A percentile compares a stretch with the other conserved stretches of the same genome.
phyloP scores from a whole-genome alignment of 2,113 vertebrate genomes.

The Morone saxatilis region DNA sequence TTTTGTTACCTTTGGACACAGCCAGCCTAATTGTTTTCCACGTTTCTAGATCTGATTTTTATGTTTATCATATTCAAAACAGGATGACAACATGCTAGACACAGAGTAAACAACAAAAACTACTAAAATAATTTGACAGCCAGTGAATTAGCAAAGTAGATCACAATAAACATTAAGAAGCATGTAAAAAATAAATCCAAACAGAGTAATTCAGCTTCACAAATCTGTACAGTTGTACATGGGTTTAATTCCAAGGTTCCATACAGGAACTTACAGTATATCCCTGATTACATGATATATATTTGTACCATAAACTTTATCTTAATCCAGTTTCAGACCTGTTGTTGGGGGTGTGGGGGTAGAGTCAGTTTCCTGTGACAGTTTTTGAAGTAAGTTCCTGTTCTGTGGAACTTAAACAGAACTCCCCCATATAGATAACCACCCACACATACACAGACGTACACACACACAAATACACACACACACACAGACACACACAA shows the following conservation, averaged over 20 bases:
- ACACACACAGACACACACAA: background rate
- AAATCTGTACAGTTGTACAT: background rate
- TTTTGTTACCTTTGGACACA: background rate
- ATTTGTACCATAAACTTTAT: background rate
- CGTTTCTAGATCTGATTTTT: background rate
- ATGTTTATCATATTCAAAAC: too few relatives aligned
- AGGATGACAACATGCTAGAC: too few relatives aligned
- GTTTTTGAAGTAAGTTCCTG: constrained; percentile 76
- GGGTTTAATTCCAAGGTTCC: background rate
- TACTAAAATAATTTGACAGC: too few relatives aligned
- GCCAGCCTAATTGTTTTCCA: background rate
- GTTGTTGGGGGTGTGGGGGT: constrained; percentile 14
- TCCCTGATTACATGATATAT: background rate
- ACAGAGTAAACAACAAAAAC: too few relatives aligned
- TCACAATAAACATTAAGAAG: too few relatives aligned
- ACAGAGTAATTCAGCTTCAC: too few relatives aligned
- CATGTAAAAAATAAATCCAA: too few relatives aligned
- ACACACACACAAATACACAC: background rate
- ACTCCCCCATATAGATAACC: constrained; percentile 60
- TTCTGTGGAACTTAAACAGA: constrained; percentile 72
- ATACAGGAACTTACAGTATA: background rate
- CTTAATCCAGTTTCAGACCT: constrained; percentile 17
- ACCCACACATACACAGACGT: constrained; percentile 29
- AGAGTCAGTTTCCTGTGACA: constrained; percentile 70
- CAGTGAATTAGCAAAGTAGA: too few relatives aligned